phyloP scores from a whole-genome alignment of 2,113 vertebrate species.

The Numenius arquata region DNA sequence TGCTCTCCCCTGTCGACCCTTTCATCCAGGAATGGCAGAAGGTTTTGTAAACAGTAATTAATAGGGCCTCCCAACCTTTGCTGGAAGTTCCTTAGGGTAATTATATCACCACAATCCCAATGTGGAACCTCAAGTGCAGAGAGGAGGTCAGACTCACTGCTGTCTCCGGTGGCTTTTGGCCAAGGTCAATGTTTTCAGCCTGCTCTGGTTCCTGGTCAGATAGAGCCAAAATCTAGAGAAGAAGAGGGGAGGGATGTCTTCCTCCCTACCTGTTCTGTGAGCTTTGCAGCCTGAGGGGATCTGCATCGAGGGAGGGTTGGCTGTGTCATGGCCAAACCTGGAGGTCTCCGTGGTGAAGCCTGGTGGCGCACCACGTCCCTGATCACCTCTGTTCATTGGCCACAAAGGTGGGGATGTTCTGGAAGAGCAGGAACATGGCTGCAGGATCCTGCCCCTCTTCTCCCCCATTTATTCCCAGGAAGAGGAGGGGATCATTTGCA shows the following conservation, averaged over 20 bases:
- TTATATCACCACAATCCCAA: conserved; percentile 17
- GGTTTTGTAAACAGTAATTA: conserved; percentile 61
- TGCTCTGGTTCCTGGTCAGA: neutral
- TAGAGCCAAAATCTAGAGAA: neutral
- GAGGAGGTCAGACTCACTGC: neutral
- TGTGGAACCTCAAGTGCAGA: conserved; percentile 25
- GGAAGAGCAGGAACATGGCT: neutral
- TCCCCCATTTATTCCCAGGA: neutral
- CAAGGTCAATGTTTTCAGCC: neutral
- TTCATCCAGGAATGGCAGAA: conserved; percentile 35
- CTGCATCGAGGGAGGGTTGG: fast-evolving
- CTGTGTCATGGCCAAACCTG: fast-evolving
- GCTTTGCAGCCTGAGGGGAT: neutral
- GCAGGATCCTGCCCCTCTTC: neutral
- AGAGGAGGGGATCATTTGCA: neutral
- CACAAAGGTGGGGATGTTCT: neutral
- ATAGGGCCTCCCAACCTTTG: neutral
- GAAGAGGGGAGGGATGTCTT: neutral
- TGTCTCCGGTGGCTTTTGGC: neutral
- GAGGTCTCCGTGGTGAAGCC: neutral
- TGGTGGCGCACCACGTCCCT: neutral
- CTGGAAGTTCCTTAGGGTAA: conserved; percentile 41
- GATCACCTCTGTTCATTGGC: neutral
- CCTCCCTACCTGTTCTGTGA: neutral
- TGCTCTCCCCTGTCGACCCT: conserved; percentile 20